Evolutionary conservation across 2,113 vertebrate species (phyloP).

Genomic region (Odocoileus hemionus): DNA sequence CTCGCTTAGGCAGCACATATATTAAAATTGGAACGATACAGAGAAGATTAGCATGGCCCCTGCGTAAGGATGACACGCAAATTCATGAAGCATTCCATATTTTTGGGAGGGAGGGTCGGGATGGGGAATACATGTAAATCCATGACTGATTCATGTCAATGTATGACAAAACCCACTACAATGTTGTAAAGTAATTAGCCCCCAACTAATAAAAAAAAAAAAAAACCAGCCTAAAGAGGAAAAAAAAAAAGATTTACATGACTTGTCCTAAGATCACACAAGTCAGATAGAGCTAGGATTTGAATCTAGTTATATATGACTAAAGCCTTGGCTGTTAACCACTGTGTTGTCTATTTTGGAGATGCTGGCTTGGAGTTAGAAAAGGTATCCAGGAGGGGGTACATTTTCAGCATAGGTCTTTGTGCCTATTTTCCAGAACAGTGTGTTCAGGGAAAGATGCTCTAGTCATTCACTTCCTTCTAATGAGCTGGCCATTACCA

Average conservation of each 20-base stretch:
- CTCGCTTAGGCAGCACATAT: too few species aligned
- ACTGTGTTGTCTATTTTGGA: neutral
- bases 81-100: too few species aligned
- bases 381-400: neutral
- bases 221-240: too few species aligned
- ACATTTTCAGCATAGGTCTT: conserved; percentile 4
- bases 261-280: neutral
- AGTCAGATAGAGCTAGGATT: neutral
- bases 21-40: too few species aligned
- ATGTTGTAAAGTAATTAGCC: too few species aligned
- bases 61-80: too few species aligned
- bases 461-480: neutral
- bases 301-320: neutral
- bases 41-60: too few species aligned
- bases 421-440: neutral
- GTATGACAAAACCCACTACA: too few species aligned
- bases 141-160: too few species aligned
- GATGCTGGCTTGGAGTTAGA: neutral
- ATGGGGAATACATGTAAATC: too few species aligned
- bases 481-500: neutral
- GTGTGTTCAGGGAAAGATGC: neutral
- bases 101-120: too few species aligned
- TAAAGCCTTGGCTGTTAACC: neutral
- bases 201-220: too few species aligned
- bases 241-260: neutral